These are phyloP conservation scores for Allolobophora icterica DNA, from an alignment of 2,888 invertebrate genomes.

Conservation along the genomic window DNA sequence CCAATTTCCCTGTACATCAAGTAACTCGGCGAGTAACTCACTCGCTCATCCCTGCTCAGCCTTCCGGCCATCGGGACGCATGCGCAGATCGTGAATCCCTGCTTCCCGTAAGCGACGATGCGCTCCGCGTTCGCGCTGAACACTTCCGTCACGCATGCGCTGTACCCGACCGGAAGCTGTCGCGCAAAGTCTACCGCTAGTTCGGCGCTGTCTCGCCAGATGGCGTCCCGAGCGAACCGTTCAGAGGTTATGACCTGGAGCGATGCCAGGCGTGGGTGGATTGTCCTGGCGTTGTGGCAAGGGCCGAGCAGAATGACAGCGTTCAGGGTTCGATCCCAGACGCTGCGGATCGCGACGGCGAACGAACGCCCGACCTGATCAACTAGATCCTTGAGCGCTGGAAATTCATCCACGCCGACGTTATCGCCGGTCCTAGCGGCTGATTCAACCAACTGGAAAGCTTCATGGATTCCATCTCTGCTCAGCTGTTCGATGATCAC, in stretches of 20 bases:
- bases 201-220: not conserved
- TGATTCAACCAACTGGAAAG: not conserved
- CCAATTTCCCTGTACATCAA: conserved; percentile 2
- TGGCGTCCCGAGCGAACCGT: not conserved
- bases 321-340: not conserved
- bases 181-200: not conserved
- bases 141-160: conserved; percentile 20
- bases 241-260: conserved; percentile 8
- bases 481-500: not conserved
- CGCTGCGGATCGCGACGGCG: not conserved
- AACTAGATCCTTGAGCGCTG: not conserved
- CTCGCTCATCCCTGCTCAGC: not conserved
- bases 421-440: not conserved
- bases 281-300: not conserved
- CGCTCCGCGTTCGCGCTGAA: not conserved
- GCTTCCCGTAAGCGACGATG: not conserved
- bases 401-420: conserved; percentile 9
- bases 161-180: not conserved
- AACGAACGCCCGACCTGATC: not conserved
- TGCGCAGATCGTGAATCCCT: conserved; percentile 2
- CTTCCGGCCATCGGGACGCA: not conserved
- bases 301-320: not conserved
- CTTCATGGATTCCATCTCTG: not conserved
- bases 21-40: not conserved
- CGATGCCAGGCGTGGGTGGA: not conserved